A percentile compares a stretch with the other conserved stretches of the same genome.
These are phyloP conservation scores for Acleris laterana DNA, from an alignment of 2,888 invertebrate species.

Conservation along the genomic window DNA sequence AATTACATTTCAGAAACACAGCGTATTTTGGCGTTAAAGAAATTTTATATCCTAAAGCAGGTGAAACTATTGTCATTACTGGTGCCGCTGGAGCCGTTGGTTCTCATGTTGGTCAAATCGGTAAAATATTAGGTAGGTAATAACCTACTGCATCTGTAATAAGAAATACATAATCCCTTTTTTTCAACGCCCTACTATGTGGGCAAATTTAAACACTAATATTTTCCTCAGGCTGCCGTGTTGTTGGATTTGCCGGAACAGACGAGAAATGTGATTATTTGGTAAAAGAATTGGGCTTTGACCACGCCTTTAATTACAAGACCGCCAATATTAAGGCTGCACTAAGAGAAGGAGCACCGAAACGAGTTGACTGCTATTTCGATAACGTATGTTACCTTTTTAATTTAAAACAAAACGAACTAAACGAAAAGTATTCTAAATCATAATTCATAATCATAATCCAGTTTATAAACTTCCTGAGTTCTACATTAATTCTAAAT, in stretches of 20 bases:
- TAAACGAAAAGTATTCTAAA: no score
- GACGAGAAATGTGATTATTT: slow-evolving; percentile 90
- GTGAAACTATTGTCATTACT: slow-evolving; percentile 89
- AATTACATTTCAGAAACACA: slow-evolving; percentile 81
- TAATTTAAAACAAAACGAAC: no score
- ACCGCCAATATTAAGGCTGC: slow-evolving; percentile 82
- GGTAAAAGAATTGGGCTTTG: slow-evolving; percentile 87
- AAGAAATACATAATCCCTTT: neutral
- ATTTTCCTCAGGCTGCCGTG: slow-evolving; percentile 64
- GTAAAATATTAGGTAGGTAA: slow-evolving; percentile 85
- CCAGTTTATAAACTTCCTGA: no score
- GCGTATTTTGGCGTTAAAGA: slow-evolving; percentile 90
- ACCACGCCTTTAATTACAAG: slow-evolving; percentile 90
- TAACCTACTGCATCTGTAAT: neutral
- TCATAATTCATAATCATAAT: no score
- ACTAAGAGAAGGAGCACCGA: slow-evolving; percentile 86
- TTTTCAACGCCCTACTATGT: neutral
- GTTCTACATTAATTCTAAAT: no score
- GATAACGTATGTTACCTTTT: slow-evolving; percentile 86
- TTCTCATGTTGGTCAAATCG: slow-evolving; percentile 91
- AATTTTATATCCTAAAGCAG: slow-evolving; percentile 87
- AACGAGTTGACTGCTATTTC: slow-evolving; percentile 90
- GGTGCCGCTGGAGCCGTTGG: slow-evolving; percentile 93
- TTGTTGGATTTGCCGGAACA: slow-evolving; percentile 87
- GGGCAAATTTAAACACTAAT: no score